Conservation (phyloP, 1,140 invertebrate species). For the Zaprionus camerounensis region DNA sequence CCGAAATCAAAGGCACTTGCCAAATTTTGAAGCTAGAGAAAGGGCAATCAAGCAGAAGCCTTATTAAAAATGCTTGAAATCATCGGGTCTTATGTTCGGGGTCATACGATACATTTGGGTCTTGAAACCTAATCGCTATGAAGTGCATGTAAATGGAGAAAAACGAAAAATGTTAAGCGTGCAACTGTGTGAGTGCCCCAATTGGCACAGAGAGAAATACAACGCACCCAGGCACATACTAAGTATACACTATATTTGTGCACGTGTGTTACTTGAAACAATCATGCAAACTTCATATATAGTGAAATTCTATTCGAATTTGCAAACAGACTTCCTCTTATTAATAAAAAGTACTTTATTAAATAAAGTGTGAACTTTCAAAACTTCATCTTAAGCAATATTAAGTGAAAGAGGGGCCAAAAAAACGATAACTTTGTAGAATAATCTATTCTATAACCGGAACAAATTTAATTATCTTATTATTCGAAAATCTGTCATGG, state of each 20-base stretch:
- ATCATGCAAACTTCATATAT: background rate
- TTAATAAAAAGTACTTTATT: no score
- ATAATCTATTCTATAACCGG: no score
- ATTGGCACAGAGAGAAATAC: background rate
- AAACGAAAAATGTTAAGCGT: slow-evolving; percentile 1
- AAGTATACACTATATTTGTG: slow-evolving; percentile 1
- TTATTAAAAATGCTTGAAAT: background rate
- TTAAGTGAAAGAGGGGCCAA: no score
- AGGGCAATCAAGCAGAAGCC: background rate
- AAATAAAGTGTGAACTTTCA: no score
- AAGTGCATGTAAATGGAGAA: background rate
- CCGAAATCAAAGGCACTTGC: background rate
- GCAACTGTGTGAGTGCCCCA: slow-evolving; percentile 10
- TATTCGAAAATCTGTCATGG: no score
- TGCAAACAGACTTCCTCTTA: no score
- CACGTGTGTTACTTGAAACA: background rate
- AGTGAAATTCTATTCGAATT: background rate
- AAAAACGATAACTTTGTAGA: no score
- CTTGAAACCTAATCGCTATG: slow-evolving; percentile 29
- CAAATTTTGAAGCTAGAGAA: background rate
- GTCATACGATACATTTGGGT: slow-evolving; percentile 28
- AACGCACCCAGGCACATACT: background rate
- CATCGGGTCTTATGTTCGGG: background rate
- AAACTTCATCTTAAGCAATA: no score
- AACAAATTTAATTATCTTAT: no score